Evolutionary conservation across 2,888 invertebrate species (phyloP), one percentile per base, ranked within the genome.

Genomic region (Malachius bipustulatus): DNA sequence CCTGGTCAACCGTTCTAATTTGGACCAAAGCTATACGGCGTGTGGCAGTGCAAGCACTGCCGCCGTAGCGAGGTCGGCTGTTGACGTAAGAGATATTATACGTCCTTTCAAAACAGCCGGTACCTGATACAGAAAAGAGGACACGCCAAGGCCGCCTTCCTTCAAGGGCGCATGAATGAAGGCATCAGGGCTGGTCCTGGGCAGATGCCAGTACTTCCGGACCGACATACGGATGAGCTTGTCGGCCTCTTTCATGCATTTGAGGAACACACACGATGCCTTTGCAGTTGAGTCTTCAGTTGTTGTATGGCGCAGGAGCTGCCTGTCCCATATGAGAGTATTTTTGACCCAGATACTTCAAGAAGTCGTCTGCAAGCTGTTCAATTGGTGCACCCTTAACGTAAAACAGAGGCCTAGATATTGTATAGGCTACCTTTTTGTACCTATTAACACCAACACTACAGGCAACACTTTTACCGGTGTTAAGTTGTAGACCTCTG

Each of bases 141-240:
- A n/a, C n/a, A n/a, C n/a, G n/a, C n/a, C n/a, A n/a, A n/a, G n/a
- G n/a, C n/a, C n/a, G n/a, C n/a, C n/a, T n/a, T n/a, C n/a, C n/a
- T n/a, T n/a, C n/a, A n/a, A n/a, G n/a, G n/a, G n/a, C n/a, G 37
- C 47, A n/a, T 36, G 50, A 42, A 40, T 46, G 45, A 32, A 51
- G 49, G 45, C 54, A 54, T 40, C 48, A 43, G 41, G 52, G 46
- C 31, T 52, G 49, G 42, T 52, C 9, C 64, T 62, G 62, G 64
- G 57, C 64, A 67, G 64, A 64, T 67, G 67, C 65, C 66, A 62
- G 50, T 59, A 57, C 14, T 28, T 10, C 4, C 42, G 16, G 26
- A 38, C 28, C 26, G 38, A 8, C n/a, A n/a, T n/a, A n/a, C n/a
- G n/a, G n/a, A n/a, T n/a, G n/a, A n/a, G n/a, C n/a, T n/a, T n/a